Percentiles rank a stretch among this genome's conserved stretches.
phyloP scores from a whole-genome alignment of 2,113 vertebrate genomes.

The Madoqua kirkii region DNA sequence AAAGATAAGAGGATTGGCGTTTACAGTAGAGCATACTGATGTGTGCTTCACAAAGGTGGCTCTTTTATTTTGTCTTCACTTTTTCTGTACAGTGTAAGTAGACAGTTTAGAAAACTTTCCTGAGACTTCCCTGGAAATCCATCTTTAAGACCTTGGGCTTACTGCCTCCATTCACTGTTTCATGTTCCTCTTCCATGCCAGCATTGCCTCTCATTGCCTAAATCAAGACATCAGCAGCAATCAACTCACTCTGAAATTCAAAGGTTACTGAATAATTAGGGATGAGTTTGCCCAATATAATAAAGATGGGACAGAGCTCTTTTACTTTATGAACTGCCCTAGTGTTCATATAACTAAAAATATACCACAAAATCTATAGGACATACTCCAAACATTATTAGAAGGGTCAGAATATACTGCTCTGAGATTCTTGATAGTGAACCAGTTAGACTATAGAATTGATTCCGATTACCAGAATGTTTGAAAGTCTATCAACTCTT shows the following conservation, averaged over 20 bases:
- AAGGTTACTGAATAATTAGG: not conserved
- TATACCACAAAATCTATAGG: not conserved
- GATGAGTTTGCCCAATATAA: not conserved
- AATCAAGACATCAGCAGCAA: not conserved
- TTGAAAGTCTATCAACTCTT: not conserved
- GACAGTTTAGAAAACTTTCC: not conserved
- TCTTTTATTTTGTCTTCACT: not conserved
- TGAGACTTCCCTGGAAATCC: not conserved
- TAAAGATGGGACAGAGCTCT: not conserved
- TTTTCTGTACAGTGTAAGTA: not conserved
- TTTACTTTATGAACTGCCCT: not conserved
- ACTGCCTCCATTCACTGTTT: not conserved
- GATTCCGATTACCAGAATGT: not conserved
- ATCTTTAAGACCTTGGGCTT: not conserved
- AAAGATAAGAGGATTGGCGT: not conserved
- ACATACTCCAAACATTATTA: not conserved
- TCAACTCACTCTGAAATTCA: slow-evolving; percentile 1
- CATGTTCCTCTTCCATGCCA: not conserved
- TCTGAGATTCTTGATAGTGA: not conserved
- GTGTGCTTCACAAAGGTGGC: not conserved
- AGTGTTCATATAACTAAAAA: not conserved
- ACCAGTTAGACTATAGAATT: not conserved
- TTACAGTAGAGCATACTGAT: not conserved
- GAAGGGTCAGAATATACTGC: not conserved
- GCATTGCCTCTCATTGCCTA: not conserved